Evolutionary conservation across 2,113 vertebrate genomes (phyloP).

Genomic region (Bos indicus): DNA sequence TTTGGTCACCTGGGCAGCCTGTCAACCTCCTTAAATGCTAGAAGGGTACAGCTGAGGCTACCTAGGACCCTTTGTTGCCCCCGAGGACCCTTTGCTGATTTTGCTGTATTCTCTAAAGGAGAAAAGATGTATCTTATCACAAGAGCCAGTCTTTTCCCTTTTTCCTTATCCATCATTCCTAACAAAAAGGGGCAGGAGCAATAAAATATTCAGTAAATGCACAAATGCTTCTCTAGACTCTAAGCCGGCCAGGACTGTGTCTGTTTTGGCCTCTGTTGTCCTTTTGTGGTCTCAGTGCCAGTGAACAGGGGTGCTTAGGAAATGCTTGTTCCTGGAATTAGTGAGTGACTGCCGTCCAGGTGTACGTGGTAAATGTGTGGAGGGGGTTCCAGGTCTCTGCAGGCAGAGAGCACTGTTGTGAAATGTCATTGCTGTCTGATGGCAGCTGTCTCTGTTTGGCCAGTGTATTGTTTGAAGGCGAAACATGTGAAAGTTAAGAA

Average conservation of each 20-base stretch:
- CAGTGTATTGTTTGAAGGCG: background rate
- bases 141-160: background rate
- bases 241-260: background rate
- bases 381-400: background rate
- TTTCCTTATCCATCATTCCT: background rate
- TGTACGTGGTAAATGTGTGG: background rate
- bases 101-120: background rate
- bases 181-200: background rate
- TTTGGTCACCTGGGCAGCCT: background rate
- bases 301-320: background rate
- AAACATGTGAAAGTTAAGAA: background rate
- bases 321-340: background rate
- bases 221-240: background rate
- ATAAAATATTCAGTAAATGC: background rate
- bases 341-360: background rate
- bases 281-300: background rate
- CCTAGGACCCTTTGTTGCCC: background rate
- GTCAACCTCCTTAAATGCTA: background rate
- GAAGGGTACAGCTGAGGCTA: background rate
- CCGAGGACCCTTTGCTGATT: background rate
- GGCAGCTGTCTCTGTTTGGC: background rate
- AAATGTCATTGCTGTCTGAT: background rate
- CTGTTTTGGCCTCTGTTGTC: background rate
- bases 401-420: background rate
- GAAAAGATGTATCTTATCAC: background rate